phyloP scores from a whole-genome alignment of 2,797 vertebrate genomes.

The Amphiprion clarkii region DNA sequence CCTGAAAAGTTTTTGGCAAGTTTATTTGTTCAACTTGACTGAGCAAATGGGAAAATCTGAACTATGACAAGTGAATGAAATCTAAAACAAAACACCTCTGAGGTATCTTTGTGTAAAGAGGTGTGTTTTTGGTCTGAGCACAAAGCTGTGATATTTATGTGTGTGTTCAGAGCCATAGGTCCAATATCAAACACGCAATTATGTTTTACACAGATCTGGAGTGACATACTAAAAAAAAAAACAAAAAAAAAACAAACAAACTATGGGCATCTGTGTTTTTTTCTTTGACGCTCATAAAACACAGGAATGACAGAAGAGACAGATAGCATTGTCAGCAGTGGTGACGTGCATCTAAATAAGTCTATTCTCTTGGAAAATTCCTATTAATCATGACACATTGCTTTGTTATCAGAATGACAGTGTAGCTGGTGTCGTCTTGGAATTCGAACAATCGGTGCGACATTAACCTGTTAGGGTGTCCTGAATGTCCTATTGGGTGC shows the following conservation, averaged over 20 bases:
- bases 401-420: slow-evolving; percentile 13
- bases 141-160: slow-evolving; percentile 9
- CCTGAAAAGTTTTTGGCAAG: slow-evolving; percentile 22
- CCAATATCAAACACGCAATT: slow-evolving; percentile 20
- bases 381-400: slow-evolving; percentile 3
- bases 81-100: background rate
- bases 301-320: background rate
- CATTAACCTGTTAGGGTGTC: background rate
- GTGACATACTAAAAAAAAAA: background rate
- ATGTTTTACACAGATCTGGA: background rate
- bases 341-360: background rate
- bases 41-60: background rate
- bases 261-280: background rate
- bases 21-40: slow-evolving; percentile 19
- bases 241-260: background rate
- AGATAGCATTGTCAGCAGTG: slow-evolving; percentile 2
- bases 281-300: background rate
- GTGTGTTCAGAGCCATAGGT: slow-evolving; percentile 18
- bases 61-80: background rate
- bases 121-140: slow-evolving; percentile 14
- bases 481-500: no score
- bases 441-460: background rate
- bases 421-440: background rate
- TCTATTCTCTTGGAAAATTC: background rate
- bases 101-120: background rate